These are phyloP conservation scores for Mastigias papua DNA, from an alignment of 30 jellyfish, hydroid and myxozoan genomes.

Conservation along the genomic window DNA sequence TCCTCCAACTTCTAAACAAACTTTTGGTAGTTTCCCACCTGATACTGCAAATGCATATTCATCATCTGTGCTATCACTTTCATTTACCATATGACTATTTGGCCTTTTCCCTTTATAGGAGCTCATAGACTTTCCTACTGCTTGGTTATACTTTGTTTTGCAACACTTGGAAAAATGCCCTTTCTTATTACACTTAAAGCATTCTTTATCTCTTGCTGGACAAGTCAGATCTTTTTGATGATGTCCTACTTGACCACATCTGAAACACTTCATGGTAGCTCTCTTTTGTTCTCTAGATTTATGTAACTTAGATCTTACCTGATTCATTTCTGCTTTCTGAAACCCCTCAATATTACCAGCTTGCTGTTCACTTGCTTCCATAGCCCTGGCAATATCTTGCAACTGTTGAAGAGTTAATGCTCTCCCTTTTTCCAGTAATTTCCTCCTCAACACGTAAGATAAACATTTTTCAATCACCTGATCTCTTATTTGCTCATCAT, in stretches of 20 bases:
- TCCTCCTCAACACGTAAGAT: conserved; percentile 29
- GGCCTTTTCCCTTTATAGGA: conserved; percentile 44
- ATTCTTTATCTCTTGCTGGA: conserved; percentile 43
- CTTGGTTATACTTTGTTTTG: conserved; percentile 9
- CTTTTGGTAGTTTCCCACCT: conserved; percentile 38
- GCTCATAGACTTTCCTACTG: conserved; percentile 25
- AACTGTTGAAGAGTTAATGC: conserved; percentile 37
- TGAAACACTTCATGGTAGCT: conserved; percentile 35
- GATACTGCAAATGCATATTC: conserved; percentile 44
- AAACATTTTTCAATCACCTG: conserved; percentile 64
- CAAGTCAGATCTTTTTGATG: conserved; percentile 27
- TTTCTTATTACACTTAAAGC: conserved; percentile 9
- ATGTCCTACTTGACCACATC: conserved; percentile 47
- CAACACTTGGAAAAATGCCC: conserved; percentile 21
- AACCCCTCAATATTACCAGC: conserved; percentile 36
- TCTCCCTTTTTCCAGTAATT: conserved; percentile 33
- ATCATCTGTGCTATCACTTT: conserved; percentile 55
- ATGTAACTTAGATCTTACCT: conserved; percentile 24
- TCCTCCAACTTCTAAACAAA: conserved; percentile 44
- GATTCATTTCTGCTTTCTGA: conserved; percentile 37
- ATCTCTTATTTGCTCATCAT: conserved; percentile 45
- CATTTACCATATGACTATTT: conserved; percentile 24
- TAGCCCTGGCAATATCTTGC: conserved; percentile 40
- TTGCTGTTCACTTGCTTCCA: conserved; percentile 54
- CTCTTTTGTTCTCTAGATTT: conserved; percentile 15